Evolutionary conservation across 2,113 vertebrate genomes (phyloP), one percentile per base, ranked within the genome.

Genomic region (Coryphaenoides rupestris): DNA sequence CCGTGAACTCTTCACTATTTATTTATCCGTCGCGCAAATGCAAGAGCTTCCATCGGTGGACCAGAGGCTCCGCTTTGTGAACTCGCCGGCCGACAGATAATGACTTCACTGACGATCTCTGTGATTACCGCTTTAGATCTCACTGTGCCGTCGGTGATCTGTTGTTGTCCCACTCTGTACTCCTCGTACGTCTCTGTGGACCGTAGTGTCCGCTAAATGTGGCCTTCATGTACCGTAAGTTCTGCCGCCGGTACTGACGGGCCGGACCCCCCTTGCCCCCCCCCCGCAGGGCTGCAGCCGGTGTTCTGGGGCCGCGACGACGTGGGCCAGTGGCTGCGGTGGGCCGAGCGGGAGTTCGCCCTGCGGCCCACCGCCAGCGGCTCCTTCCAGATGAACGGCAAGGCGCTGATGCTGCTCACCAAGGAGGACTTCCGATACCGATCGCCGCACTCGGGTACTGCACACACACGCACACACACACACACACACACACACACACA

Each of bases 391-490:
- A 99, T 99, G 97, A 99, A 99, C 0, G 97, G 97, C 72, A 99
- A 99, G 78, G 97, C 96, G 17, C 91, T 99, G 75, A 90, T 98
- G 80, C 93, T 99, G 62, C 94, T 99, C 80, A 99, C 96, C 87
- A 99, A 99, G 92, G 97, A 99, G 89, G 97, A 99, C 83, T 99
- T 99, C 80, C 93, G 97, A 83, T 98, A 96, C 82, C 89, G 97
- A 63, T 98, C 94, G 56, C 94, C 95, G 52, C 95, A 96, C 88
- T 98, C 96, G 63, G 97, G 97, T 99, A 84, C 69, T 17, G 23
- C 28, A 22, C 19, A 4, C 16, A 19, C 50, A 49, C 40, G 9
- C 47, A 19, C 26, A 28, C 47, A 15, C 47, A 16, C 47, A 15
- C 47, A 49, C 47, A 15, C 3, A n/a, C 2, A 50, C 47, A 50